Evolutionary conservation across 2,888 invertebrate genomes (phyloP), one percentile per base, ranked within the genome.

Genomic region (Noctua janthe): DNA sequence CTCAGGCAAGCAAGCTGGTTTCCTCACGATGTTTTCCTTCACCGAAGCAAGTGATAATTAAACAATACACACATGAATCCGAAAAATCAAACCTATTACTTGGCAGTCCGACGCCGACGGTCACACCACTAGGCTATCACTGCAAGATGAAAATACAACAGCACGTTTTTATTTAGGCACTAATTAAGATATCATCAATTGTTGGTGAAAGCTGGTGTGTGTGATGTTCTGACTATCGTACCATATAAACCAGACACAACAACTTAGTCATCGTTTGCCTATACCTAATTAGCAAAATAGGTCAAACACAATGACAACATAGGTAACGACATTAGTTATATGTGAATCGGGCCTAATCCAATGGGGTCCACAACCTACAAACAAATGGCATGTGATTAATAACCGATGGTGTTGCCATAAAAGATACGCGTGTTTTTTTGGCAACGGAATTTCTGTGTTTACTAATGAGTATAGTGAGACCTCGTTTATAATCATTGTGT

Each of bases 301-400:
- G 59, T 47, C 76, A 54, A 20, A 64, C 10, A 71, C 64, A 73
- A 73, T 59, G 11, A 64, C 49, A 66, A 23, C 4, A 49, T 11
- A 59, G 51, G 70, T 77, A 74, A 79, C 72, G 72, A 72, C 11
- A 43, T 74, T 29, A 79, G 84, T 83, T 67, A 71, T 78, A 87
- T 81, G 76, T 84, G n/a, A 62, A 66, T 67, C 82, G 51, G 72
- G 72, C 23, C 47, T 75, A 69, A 80, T 83, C 23, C 75, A 51
- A 69, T 79, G 85, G 69, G 78, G 82, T 83, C 78, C 67, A 81
- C 66, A 77, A 74, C 88, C 84, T 73, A 86, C 88, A 82, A 85
- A 82, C 71, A 81, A 76, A 82, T 71, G 77, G 56, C 73, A 81
- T 62, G 49, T 71, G 29, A 86, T 86, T 78, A 87, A 80, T 87